These are phyloP conservation scores for Ellobius talpinus DNA, from an alignment of 2,113 vertebrate genomes.

Conservation along the genomic window DNA sequence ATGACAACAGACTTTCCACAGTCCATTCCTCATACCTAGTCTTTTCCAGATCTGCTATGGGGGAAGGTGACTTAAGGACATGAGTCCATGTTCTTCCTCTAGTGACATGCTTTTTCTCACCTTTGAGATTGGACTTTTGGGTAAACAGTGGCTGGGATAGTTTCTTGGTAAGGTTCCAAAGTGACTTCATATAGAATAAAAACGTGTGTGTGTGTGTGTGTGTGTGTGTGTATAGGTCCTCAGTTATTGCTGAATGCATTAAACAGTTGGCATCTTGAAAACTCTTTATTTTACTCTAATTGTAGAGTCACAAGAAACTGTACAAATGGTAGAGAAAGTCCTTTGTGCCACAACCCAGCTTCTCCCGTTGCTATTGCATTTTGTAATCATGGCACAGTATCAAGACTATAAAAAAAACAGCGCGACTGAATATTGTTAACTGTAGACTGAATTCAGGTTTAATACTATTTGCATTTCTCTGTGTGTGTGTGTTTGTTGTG, in stretches of 20 bases:
- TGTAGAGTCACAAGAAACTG: neutral
- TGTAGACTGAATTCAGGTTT: neutral
- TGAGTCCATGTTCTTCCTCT: neutral
- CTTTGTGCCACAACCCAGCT: neutral
- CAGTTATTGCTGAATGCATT: neutral
- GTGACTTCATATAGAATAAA: neutral
- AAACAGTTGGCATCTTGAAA: neutral
- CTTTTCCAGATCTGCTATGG: neutral
- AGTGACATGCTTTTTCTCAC: neutral
- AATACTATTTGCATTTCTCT: neutral
- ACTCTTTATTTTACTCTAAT: constrained; percentile 12
- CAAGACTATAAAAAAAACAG: neutral
- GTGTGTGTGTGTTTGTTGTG: neutral
- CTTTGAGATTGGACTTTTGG: neutral
- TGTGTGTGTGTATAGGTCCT: neutral
- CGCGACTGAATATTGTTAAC: rapidly evolving
- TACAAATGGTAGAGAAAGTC: neutral
- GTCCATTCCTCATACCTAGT: neutral
- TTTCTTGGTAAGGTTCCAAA: constrained; percentile 15
- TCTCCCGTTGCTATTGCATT: neutral
- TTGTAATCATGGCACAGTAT: neutral
- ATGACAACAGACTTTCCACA: neutral
- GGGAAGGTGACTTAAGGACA: neutral
- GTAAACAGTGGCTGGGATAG: neutral
- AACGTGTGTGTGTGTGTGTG: neutral